These are phyloP conservation scores for Peromyscus nudipes DNA, from an alignment of 2,797 vertebrate genomes.

Conservation along the genomic window DNA sequence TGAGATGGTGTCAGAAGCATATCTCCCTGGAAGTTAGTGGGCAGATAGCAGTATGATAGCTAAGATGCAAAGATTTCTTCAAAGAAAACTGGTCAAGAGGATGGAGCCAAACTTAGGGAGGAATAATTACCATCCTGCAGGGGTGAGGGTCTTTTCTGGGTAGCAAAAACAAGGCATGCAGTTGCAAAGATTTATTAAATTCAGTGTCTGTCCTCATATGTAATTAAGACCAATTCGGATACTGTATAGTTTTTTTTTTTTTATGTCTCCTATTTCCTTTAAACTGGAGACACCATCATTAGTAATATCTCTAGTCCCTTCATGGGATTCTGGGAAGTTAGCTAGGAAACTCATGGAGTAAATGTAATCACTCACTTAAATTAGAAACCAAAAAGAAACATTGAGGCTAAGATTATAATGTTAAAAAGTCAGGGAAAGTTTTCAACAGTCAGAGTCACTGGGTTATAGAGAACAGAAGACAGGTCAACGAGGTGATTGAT, in stretches of 20 bases:
- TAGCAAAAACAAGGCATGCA: conserved; percentile 14
- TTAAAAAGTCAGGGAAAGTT: conserved; percentile 47
- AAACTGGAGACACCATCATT: background rate
- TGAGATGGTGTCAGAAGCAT: background rate
- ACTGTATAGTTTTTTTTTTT: conserved; percentile 46
- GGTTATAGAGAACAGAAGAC: conserved; percentile 38
- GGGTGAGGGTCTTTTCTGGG: conserved; percentile 45
- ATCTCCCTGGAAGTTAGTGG: conserved; percentile 8
- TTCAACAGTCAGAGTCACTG: conserved; percentile 38
- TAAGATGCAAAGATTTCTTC: conserved; percentile 32
- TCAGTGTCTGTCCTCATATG: background rate
- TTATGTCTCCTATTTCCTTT: conserved; percentile 68
- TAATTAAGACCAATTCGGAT: conserved; percentile 56
- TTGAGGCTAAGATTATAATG: conserved; percentile 2
- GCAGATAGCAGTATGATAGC: background rate
- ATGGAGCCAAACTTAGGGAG: background rate
- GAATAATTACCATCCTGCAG: background rate
- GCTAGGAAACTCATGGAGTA: background rate
- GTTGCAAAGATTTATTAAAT: conserved; percentile 39
- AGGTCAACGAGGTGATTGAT: background rate
- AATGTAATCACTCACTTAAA: background rate
- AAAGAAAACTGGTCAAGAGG: background rate
- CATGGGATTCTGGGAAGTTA: conserved; percentile 52
- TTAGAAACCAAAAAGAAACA: background rate
- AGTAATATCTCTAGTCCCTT: conserved; percentile 43